A percentile compares a stretch with the other conserved stretches of the same genome.
phyloP scores from a whole-genome alignment of 1,140 invertebrate species.

The Procambarus virginalis region DNA sequence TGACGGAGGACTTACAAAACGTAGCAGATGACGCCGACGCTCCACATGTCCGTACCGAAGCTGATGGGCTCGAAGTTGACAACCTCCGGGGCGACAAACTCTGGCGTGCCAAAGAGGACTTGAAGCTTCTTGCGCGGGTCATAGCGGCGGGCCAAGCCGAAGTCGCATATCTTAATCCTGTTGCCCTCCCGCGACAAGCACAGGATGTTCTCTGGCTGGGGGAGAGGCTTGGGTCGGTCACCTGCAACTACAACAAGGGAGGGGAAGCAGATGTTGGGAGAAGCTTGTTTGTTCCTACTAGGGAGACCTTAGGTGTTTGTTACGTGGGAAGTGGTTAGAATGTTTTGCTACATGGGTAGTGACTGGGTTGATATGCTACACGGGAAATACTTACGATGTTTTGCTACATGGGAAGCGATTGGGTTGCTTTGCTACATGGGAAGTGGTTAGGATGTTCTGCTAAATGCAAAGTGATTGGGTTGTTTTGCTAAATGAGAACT shows the following conservation, averaged over 20 bases:
- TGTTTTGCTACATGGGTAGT: no score
- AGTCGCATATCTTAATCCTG: slow-evolving; percentile 98
- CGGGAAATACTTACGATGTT: background rate
- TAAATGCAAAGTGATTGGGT: no score
- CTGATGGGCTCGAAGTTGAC: slow-evolving; percentile 98
- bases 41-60: slow-evolving; percentile 98
- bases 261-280: no score
- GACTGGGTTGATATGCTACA: no score
- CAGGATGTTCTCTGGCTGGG: slow-evolving; percentile 96
- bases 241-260: background rate
- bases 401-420: background rate
- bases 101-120: slow-evolving; percentile 97
- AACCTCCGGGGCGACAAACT: slow-evolving; percentile 98
- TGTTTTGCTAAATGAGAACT: no score
- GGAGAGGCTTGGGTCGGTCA: slow-evolving; percentile 68
- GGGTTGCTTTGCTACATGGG: no score
- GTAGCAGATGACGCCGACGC: slow-evolving; percentile 96
- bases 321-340: background rate
- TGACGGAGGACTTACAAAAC: slow-evolving; percentile 87
- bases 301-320: no score
- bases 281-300: no score
- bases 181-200: slow-evolving; percentile 96
- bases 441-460: no score
- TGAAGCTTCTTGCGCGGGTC: slow-evolving; percentile 93
- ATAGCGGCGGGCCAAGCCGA: slow-evolving; percentile 93